phyloP scores from a whole-genome alignment of 2,888 invertebrate species.

The Parochlus steinenii region DNA sequence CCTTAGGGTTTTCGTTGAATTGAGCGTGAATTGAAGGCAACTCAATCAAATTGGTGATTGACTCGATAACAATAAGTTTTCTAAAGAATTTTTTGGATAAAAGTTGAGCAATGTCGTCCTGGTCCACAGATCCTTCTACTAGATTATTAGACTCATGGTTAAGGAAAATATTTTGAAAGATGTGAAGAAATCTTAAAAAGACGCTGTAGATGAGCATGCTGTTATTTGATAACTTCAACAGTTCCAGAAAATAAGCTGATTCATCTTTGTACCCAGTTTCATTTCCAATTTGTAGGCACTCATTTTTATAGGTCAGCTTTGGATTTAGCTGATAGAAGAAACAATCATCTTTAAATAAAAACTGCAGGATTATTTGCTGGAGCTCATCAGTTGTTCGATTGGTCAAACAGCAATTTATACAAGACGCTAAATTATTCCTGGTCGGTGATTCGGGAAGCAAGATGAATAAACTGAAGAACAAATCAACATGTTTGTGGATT shows the following conservation, averaged over 20 bases:
- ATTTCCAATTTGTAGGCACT: constrained; percentile 12
- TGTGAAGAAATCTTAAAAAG: constrained; percentile 17
- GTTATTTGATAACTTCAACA: constrained; percentile 20
- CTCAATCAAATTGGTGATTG: constrained; percentile 23
- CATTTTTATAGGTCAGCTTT: constrained; percentile 12
- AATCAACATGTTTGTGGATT: constrained; percentile 20
- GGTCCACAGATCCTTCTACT: neutral
- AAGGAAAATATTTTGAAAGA: constrained; percentile 5
- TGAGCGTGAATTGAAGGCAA: constrained; percentile 23
- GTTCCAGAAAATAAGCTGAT: constrained; percentile 13
- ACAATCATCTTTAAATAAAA: constrained; percentile 1
- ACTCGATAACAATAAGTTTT: constrained; percentile 20
- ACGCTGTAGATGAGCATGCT: constrained; percentile 23
- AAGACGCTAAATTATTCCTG: constrained; percentile 16
- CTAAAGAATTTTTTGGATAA: constrained; percentile 5
- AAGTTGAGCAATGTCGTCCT: constrained; percentile 2
- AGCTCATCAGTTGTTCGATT: constrained; percentile 21
- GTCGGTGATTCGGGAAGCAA: constrained; percentile 16
- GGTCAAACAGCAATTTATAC: constrained; percentile 22
- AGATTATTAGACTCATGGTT: neutral
- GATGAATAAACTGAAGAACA: constrained; percentile 21
- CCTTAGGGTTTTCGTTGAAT: constrained; percentile 20
- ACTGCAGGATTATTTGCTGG: constrained; percentile 6
- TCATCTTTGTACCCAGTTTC: constrained; percentile 14
- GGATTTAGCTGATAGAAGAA: constrained; percentile 17